phyloP scores from a whole-genome alignment of 2,888 invertebrate species.

The Trisateles emortualis region DNA sequence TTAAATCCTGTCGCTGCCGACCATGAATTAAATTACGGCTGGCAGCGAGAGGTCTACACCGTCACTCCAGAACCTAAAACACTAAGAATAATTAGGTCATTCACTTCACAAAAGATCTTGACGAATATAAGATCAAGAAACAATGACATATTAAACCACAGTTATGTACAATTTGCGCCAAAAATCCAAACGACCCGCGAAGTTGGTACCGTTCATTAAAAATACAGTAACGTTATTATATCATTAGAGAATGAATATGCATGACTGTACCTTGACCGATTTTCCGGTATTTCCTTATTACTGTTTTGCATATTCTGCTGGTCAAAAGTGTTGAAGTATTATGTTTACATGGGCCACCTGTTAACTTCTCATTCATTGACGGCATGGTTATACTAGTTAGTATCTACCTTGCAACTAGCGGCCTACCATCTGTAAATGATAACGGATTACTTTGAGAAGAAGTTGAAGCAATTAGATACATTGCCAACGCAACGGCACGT shows the following conservation, averaged over 20 bases:
- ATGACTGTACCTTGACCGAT: conserved; percentile 42
- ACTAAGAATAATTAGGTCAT: no score
- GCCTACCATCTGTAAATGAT: no score
- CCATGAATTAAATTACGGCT: no score
- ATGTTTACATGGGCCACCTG: neutral
- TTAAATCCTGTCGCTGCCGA: no score
- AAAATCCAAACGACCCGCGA: conserved; percentile 7
- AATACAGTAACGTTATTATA: conserved; percentile 20
- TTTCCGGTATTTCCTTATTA: conserved; percentile 32
- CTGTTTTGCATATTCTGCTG: neutral
- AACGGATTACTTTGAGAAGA: no score
- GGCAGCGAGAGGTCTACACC: no score
- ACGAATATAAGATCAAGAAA: neutral
- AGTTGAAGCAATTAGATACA: no score
- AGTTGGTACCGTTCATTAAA: conserved; percentile 10
- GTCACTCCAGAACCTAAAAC: no score
- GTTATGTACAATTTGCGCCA: neutral
- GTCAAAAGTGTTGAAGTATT: neutral
- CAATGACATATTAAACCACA: conserved; percentile 12
- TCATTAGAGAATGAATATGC: conserved; percentile 42
- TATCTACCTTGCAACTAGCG: no score
- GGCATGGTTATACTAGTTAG: neutral
- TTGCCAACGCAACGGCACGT: no score
- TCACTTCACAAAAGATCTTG: neutral
- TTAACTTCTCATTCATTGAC: neutral